Conservation (phyloP, 1,140 invertebrate genomes). For the Euglossa dilemma region DNA sequence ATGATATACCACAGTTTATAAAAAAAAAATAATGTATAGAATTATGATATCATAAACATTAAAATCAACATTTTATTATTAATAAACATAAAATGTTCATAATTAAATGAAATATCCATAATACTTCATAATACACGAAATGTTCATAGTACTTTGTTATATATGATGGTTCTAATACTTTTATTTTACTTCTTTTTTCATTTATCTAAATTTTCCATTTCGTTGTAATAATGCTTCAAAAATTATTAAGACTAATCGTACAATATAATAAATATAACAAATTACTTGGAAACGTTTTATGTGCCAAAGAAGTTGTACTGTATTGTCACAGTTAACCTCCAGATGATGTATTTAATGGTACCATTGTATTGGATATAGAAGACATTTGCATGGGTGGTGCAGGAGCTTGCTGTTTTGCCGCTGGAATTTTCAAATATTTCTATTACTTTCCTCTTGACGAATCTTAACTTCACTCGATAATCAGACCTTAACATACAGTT, state of each 20-base stretch:
- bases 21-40: neutral
- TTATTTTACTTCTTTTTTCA: slow-evolving; percentile 21
- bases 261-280: slow-evolving; percentile 58
- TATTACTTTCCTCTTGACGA: slow-evolving; percentile 47
- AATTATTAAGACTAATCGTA: slow-evolving; percentile 39
- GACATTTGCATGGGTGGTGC: slow-evolving; percentile 74
- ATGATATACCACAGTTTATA: neutral
- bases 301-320: slow-evolving; percentile 74
- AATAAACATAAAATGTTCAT: slow-evolving; percentile 51
- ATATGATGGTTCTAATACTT: slow-evolving; percentile 40
- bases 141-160: slow-evolving; percentile 28
- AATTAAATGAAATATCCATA: neutral
- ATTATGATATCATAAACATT: slow-evolving; percentile 19
- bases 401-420: slow-evolving; percentile 79
- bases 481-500: slow-evolving; percentile 1
- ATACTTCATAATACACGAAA: slow-evolving; percentile 19
- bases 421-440: slow-evolving; percentile 75
- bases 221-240: slow-evolving; percentile 18
- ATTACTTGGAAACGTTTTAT: slow-evolving; percentile 62
- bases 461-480: slow-evolving; percentile 6
- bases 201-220: neutral
- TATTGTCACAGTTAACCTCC: slow-evolving; percentile 74
- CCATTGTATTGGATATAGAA: slow-evolving; percentile 71
- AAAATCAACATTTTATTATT: slow-evolving; percentile 45
- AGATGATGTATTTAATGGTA: slow-evolving; percentile 71